Conservation (phyloP, 92 coral and sea anemone species). For the Phenganax stokvisi region DNA sequence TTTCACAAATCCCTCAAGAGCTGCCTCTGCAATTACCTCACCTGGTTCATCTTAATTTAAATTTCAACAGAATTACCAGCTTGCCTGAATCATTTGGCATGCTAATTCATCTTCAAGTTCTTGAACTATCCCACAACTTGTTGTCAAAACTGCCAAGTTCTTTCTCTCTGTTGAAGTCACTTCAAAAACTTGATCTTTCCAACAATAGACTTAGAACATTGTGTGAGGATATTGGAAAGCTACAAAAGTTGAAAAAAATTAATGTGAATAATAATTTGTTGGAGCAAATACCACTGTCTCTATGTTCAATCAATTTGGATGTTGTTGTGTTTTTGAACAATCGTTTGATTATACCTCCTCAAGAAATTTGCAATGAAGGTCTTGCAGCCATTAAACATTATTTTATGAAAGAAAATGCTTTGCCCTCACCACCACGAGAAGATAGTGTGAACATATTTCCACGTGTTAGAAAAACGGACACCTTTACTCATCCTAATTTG, state of each 20-base stretch:
- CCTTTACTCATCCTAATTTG: constrained; percentile 75
- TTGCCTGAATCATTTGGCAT: constrained; percentile 93
- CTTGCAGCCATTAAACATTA: constrained; percentile 58
- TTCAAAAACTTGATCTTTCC: constrained; percentile 76
- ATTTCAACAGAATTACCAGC: constrained; percentile 62
- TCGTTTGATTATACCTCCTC: constrained; percentile 82
- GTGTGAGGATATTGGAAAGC: constrained; percentile 65
- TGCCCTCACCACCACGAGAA: constrained; percentile 46
- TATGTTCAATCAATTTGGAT: constrained; percentile 60
- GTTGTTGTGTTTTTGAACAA: constrained; percentile 75
- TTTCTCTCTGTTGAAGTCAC: constrained; percentile 66
- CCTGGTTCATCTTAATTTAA: constrained; percentile 67
- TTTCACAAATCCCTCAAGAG: constrained; percentile 69
- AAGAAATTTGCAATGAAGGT: constrained; percentile 81
- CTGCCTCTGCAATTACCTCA: constrained; percentile 87
- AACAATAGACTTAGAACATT: constrained; percentile 64
- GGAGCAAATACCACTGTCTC: constrained; percentile 64
- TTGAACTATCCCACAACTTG: constrained; percentile 70
- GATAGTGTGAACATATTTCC: constrained; percentile 64
- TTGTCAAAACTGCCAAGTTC: constrained; percentile 71
- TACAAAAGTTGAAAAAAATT: constrained; percentile 63
- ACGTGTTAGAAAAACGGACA: constrained; percentile 75
- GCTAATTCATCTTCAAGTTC: constrained; percentile 72
- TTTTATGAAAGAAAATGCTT: constrained; percentile 48
- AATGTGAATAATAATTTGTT: constrained; percentile 81